Percentiles rank a stretch among this genome's conserved stretches.
Conservation (phyloP, 1,140 invertebrate species). For the Marisa cornuarietis region DNA sequence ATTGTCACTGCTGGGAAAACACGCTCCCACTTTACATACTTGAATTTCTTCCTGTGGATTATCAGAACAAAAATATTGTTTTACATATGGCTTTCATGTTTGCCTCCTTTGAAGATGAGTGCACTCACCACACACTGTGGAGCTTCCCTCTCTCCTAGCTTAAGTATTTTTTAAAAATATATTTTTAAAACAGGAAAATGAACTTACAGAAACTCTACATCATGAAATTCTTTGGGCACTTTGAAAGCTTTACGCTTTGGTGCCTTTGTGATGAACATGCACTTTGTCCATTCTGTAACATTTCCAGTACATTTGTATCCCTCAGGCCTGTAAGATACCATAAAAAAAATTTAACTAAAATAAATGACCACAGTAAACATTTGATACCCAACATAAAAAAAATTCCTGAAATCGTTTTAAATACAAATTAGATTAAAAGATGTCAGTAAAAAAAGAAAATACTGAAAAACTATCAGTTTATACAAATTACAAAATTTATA, state of each 20-base stretch:
- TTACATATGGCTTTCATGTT: background rate
- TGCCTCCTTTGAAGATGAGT: background rate
- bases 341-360: constrained; percentile 1
- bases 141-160: no score
- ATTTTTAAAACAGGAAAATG: background rate
- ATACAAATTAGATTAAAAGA: background rate
- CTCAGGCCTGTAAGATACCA: constrained; percentile 69
- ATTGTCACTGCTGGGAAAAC: constrained; percentile 69
- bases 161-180: background rate
- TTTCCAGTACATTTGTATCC: constrained; percentile 85
- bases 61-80: constrained; percentile 5
- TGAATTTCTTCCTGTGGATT: constrained; percentile 71
- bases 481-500: background rate
- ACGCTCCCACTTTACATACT: constrained; percentile 73
- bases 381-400: background rate
- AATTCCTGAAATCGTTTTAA: background rate
- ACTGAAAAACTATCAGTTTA: background rate
- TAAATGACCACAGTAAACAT: background rate
- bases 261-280: constrained; percentile 76
- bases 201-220: constrained; percentile 72
- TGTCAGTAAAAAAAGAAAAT: background rate
- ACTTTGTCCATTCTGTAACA: constrained; percentile 91
- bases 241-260: constrained; percentile 81
- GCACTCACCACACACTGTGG: no score
- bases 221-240: constrained; percentile 76